phyloP scores from a whole-genome alignment of 2,113 vertebrate species.

The Gymnogyps californianus region DNA sequence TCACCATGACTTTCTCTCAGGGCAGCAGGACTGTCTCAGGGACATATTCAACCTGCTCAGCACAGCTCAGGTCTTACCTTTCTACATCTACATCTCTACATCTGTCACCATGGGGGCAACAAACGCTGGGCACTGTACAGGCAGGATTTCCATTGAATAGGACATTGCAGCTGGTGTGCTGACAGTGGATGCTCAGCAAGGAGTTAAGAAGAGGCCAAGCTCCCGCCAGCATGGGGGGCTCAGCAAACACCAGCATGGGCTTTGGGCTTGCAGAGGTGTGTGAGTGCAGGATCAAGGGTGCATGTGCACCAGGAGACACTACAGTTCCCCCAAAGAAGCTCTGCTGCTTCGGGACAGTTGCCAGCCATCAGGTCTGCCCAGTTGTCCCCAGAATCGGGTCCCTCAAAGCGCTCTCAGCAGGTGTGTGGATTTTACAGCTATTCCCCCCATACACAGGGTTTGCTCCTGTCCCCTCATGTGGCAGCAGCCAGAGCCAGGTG shows the following conservation, averaged over 20 bases:
- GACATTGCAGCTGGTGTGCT: not conserved
- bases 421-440: not conserved
- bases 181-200: not conserved
- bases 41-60: not conserved
- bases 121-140: fast-evolving
- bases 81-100: not conserved
- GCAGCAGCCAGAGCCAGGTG: not conserved
- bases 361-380: not conserved
- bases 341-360: not conserved
- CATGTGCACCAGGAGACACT: not conserved
- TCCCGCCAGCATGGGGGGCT: not conserved
- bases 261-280: not conserved
- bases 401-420: not conserved
- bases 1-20: not conserved
- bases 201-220: not conserved
- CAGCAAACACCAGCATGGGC: not conserved
- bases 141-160: not conserved
- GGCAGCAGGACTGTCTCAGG: not conserved
- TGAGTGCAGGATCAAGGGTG: not conserved
- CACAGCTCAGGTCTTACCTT: not conserved
- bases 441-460: not conserved
- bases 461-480: fast-evolving
- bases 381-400: not conserved
- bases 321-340: not conserved
- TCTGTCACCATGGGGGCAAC: not conserved